A percentile compares a stretch with the other conserved stretches of the same genome.
phyloP scores from a whole-genome alignment of 2,113 vertebrate species.

The Bubalus kerabau region DNA sequence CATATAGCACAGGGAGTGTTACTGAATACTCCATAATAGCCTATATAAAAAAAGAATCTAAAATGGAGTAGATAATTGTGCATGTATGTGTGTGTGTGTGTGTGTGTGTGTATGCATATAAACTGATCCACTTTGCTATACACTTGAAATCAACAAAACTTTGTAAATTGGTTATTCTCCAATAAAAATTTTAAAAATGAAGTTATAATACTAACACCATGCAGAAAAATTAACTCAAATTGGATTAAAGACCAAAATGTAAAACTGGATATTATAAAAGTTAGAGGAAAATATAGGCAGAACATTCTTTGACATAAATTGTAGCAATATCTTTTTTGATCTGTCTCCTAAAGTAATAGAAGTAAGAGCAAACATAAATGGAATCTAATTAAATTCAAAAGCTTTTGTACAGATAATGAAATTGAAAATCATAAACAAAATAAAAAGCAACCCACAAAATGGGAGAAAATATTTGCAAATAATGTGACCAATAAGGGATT shows the following conservation, averaged over 20 bases:
- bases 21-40: background rate
- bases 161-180: background rate
- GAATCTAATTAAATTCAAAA: background rate
- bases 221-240: background rate
- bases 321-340: background rate
- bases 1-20: background rate
- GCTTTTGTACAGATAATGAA: background rate
- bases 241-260: background rate
- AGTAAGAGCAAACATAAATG: background rate
- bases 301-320: background rate
- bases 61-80: background rate
- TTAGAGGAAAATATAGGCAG: background rate
- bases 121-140: background rate
- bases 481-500: background rate
- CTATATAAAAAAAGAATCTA: background rate
- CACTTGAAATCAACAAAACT: background rate
- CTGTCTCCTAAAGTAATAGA: background rate
- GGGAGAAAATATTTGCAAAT: background rate
- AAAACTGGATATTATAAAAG: background rate
- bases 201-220: background rate
- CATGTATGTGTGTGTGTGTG: accelerated
- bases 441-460: background rate
- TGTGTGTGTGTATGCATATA: accelerated
- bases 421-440: background rate
- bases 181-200: background rate